Base-by-base conservation (phyloP, 2,888 invertebrate species). In the Caenorhabditis sinica region DNA sequence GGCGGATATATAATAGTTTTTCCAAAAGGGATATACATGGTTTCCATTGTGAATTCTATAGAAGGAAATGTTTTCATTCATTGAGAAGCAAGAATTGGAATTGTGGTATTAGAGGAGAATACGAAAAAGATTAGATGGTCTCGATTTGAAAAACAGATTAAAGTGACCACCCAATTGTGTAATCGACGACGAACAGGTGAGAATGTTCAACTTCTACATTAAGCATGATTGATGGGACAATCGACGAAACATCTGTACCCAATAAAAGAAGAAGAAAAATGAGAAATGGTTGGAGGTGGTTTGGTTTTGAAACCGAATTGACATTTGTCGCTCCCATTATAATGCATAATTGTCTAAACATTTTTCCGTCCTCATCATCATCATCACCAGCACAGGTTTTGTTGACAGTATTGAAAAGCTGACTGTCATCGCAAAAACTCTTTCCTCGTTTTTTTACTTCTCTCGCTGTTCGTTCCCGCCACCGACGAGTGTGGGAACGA, bases 181-280 rank as follows among this genome's bases (percentile, higher is more conserved):
- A 72, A 80, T 66, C 58, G 72, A 80, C 72, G 66, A 63, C 65
- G 72, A 80, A 72, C 80, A 80, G 80, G 80, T 80, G 80, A 80
- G 80, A 80, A 80, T 80, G 72, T 80, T 80, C 80, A 72, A 79
- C 79, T 79, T 79, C 79, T 65, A 71, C 65, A 72, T 79, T 80
- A 80, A 72, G 65, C 72, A 72, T 80, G 80, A 80, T 80, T 65
- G 80, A 80, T 80, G 66, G 72, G 63, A 76, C 76, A 58, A 53
- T 68, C 15, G 68, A 40, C 71, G 40, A 71, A 79, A 79, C 79
- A 79, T 71, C 79, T 79, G 79, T 79, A 79, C 79, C 49, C 68
- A 28, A 56, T 56, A 28, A 56, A 49, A 49, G 17, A 15, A 28
- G 28, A 28, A 28, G 56, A 56, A 28, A 25, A 77, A 58, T 20